Percentiles rank a stretch among this genome's conserved stretches.
Conservation (phyloP, 2,113 vertebrate genomes). For the Tachysurus fulvidraco region DNA sequence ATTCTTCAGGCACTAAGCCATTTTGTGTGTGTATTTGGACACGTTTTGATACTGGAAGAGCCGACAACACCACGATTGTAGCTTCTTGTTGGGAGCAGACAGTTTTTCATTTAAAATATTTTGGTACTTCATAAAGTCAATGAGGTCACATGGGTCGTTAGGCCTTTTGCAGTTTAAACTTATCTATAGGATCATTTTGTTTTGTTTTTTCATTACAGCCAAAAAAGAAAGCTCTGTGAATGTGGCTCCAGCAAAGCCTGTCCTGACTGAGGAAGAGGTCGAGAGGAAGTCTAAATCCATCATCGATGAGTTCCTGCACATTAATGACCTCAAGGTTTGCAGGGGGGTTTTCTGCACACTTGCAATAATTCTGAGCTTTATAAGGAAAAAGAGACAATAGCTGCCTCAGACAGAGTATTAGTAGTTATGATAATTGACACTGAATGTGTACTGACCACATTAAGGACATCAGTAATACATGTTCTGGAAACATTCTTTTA, state of each 20-base stretch:
- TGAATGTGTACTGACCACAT: too few species aligned
- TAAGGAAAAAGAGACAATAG: too few species aligned
- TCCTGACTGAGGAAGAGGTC: constrained; percentile 84
- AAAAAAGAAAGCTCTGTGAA: constrained; percentile 77
- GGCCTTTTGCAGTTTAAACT: neutral
- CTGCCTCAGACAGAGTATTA: too few species aligned
- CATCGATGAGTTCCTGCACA: constrained; percentile 97
- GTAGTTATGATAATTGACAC: too few species aligned
- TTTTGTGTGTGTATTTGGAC: neutral
- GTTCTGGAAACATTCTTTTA: neutral
- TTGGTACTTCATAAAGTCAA: neutral
- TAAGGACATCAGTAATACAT: neutral
- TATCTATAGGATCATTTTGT: neutral
- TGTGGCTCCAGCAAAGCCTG: constrained; percentile 72
- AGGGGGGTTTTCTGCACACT: neutral
- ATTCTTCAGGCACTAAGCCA: neutral
- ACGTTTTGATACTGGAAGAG: neutral
- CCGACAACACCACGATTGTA: neutral
- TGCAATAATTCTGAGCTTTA: neutral
- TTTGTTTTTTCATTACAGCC: constrained; percentile 60
- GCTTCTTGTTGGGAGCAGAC: neutral
- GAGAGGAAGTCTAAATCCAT: constrained; percentile 92
- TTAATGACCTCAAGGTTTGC: constrained; percentile 93
- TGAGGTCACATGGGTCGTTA: neutral
- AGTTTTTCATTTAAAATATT: neutral